Base-by-base conservation (phyloP, 2,888 invertebrate genomes). In the Yponomeuta plumbellus region DNA sequence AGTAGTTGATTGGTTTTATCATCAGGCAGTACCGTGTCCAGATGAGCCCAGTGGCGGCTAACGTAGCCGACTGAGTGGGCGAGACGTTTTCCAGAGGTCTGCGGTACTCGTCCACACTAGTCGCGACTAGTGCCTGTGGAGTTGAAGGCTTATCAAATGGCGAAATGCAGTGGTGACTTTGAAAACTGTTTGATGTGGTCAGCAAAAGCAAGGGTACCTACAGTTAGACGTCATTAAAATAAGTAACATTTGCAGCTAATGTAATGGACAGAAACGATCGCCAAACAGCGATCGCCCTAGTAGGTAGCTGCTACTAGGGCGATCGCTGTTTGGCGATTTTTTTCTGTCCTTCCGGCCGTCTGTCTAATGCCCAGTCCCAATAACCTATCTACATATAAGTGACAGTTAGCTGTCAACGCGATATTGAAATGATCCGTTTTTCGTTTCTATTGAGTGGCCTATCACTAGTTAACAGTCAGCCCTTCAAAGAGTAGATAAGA, bases 21-120 rank as follows among this genome's bases (percentile, higher is more conserved):
- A 98, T 97, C 70, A 99, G 83, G 2, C 99, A 99, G 83, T 99
- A 95, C 71, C 99, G 93, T 0, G 98, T 97, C 99, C 99, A 99
- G 74, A 99, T 97, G 11, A 96, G 76, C 11, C 98, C 99, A 11
- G 99, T 99, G 0, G 95, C 94, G 22, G 96, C 95, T 66, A 99
- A 91, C 0, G 98, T 95, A 1, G 92, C 91, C 0, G 96, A 95
- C 85, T 98, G 98, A 26, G 94, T 86, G 11, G 96, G 76, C 69
- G 98, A 98, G 52, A 99, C 93, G 77, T 94, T 94, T 69, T 96
- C 97, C 13, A 97, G 96, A 2, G 99, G 99, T 67, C 99, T 93
- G 5, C 94, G 91, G 76, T 97, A 92, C 82, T 99, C 98, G 71
- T 97, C 95, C 39, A 99, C 81, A 11, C 98, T 98, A 67, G 97